phyloP scores from a whole-genome alignment of 2,113 vertebrate species.

The Reinhardtius hippoglossoides region DNA sequence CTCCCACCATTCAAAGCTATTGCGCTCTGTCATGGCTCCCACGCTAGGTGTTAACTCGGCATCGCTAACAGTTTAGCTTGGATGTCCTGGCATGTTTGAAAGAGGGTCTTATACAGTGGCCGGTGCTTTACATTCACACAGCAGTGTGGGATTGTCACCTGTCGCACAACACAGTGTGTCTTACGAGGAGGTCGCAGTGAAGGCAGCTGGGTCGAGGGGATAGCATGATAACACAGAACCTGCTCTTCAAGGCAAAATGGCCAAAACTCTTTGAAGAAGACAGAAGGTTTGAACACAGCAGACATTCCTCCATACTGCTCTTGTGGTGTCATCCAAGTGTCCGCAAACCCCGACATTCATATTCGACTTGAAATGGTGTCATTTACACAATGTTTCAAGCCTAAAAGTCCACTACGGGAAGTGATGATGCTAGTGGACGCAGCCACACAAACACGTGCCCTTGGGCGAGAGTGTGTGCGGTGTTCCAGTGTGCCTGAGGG shows the following conservation, averaged over 20 bases:
- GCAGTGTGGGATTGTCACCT: slow-evolving; percentile 42
- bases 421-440: no score
- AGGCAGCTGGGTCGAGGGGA: background rate
- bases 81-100: slow-evolving; percentile 56
- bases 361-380: no score
- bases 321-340: no score
- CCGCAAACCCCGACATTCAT: no score
- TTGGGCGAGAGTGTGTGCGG: no score
- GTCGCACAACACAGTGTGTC: slow-evolving; percentile 21
- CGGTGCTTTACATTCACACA: slow-evolving; percentile 40
- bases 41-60: slow-evolving; percentile 72
- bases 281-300: background rate
- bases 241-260: background rate
- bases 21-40: slow-evolving; percentile 52
- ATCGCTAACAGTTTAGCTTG: slow-evolving; percentile 74
- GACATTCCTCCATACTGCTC: no score
- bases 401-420: no score
- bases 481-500: no score
- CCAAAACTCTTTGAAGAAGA: background rate
- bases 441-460: no score
- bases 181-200: slow-evolving; percentile 8
- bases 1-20: slow-evolving; percentile 68
- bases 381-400: no score
- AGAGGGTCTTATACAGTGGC: slow-evolving; percentile 44
- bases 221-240: background rate